Evolutionary conservation across 2,113 vertebrate species (phyloP).

Genomic region (Hystrix cristata): DNA sequence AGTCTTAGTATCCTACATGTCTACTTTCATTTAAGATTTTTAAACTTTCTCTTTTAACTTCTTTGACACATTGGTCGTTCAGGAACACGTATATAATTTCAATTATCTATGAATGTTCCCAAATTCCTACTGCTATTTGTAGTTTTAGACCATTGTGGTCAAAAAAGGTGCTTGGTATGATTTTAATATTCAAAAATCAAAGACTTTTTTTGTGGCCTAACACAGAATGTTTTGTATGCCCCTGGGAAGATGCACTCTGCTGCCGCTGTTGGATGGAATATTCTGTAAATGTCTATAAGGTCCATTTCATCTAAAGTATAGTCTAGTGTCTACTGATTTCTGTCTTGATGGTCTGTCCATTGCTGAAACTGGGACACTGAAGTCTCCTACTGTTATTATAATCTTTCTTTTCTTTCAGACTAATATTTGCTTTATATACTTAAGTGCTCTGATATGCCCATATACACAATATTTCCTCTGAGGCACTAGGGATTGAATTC

Average conservation of each 20-base stretch:
- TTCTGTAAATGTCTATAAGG: background rate
- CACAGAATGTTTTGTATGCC: background rate
- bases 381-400: background rate
- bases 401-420: background rate
- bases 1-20: background rate
- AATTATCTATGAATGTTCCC: background rate
- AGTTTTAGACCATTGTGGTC: background rate
- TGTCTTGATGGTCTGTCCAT: background rate
- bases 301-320: background rate
- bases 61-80: background rate
- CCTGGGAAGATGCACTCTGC: background rate
- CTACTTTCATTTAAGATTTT: background rate
- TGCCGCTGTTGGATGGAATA: background rate
- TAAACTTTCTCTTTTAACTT: background rate
- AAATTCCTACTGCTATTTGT: background rate
- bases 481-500: background rate
- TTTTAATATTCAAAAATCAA: background rate
- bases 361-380: background rate
- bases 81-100: background rate
- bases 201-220: background rate
- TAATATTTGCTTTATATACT: background rate
- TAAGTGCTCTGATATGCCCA: background rate
- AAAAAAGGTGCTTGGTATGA: background rate
- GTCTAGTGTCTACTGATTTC: background rate
- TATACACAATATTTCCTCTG: background rate